A percentile compares a stretch with the other conserved stretches of the same genome.
These are phyloP conservation scores for Harpagus bidentatus DNA, from an alignment of 2,113 vertebrate genomes.

Conservation along the genomic window DNA sequence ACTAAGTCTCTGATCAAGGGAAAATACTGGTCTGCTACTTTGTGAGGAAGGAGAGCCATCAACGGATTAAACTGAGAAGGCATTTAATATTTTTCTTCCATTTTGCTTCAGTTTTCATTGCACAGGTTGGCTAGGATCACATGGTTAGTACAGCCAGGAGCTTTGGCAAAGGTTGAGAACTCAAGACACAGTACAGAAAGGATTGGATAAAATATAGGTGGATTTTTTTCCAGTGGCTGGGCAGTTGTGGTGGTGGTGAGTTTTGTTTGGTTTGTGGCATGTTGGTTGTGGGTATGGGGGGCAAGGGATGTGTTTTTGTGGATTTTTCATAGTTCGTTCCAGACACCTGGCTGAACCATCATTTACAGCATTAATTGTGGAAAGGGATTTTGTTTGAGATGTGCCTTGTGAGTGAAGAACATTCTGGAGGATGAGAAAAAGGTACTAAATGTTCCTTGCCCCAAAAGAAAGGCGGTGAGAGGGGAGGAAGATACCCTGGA, in stretches of 20 bases:
- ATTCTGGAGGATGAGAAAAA: not conserved
- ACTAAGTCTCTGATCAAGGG: not conserved
- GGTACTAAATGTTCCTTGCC: not conserved
- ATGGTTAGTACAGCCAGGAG: not conserved
- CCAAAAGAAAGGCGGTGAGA: not conserved
- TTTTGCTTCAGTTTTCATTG: not conserved
- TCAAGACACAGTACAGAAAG: not conserved
- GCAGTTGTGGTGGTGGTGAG: not conserved
- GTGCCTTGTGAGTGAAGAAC: not conserved
- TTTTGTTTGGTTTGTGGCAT: not conserved
- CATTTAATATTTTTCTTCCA: not conserved
- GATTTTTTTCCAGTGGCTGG: not conserved
- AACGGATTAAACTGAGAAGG: not conserved
- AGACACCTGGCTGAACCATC: not conserved
- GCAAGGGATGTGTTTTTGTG: not conserved
- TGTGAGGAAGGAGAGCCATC: not conserved
- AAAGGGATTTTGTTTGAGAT: not conserved
- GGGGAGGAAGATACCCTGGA: not conserved
- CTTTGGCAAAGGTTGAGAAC: not conserved
- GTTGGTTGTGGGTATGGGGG: not conserved
- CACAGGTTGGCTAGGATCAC: not conserved
- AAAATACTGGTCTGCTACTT: not conserved
- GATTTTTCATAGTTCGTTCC: not conserved
- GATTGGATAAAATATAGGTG: not conserved
- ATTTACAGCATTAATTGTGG: not conserved